Evolutionary conservation across 1,140 invertebrate species (phyloP), one percentile per base, ranked within the genome.

Genomic region (Patella vulgata): DNA sequence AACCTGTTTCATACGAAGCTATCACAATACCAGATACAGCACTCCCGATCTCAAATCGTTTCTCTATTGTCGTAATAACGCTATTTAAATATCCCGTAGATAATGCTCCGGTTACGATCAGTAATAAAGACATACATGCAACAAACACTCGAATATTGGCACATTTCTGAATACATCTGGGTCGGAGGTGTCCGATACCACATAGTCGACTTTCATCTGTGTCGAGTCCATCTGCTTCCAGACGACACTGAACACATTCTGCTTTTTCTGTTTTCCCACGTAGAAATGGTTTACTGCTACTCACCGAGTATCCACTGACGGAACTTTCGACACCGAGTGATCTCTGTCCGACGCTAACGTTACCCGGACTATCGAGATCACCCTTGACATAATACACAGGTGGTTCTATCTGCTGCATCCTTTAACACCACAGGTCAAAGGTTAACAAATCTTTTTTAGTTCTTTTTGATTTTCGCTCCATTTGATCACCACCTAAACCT

Each of bases 11-110:
- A 82, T 96, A 96, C 59, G 93, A 94, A 70, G 93, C 95, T 36
- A 94, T 94, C 59, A 97, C 93, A 66, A 96, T 88, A 28, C 95
- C 95, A 33, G 93, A 95, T 53, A 95, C 90, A 78, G 92, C 93
- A 79, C 94, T 96, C 43, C 94, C 93, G 74, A 97, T 96, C 84
- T 97, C 94, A 82, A 97, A 97, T 46, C 95, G 89, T 84, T 96
- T 96, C 86, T 97, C 95, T 74, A 97, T 96, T 21, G 95, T 97
- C 55, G 95, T 97, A 79, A 97, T 96, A 79, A 97, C 95, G 84
- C 93, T 95, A 31, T 96, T 95, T 81, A 98, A 95, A 83, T 98
- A 98, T 6, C 84, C 83, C 1, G 82, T 80, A 17, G 80, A 79
- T 44, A 85, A 55, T 6, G 80, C 77, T 19, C 79, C 77, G 17